Percentiles rank a stretch among this genome's conserved stretches.
Evolutionary conservation across 2,113 vertebrate species (phyloP).

Genomic region (Cheilinus undulatus): DNA sequence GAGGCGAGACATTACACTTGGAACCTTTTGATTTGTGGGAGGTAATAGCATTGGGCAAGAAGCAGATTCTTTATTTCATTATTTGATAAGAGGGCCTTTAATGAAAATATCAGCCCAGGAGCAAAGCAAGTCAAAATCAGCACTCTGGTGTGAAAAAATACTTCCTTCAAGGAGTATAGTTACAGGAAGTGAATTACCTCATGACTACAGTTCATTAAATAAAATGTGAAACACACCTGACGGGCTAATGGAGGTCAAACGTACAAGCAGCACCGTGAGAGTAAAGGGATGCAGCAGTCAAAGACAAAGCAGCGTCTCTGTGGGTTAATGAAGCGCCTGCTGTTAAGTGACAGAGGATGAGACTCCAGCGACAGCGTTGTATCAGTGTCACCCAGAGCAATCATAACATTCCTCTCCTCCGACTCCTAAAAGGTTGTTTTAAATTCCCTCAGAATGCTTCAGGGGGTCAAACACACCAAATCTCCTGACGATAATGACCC

Average conservation of each 20-base stretch:
- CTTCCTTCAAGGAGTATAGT: slow-evolving; percentile 67
- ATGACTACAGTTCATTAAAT: slow-evolving; percentile 78
- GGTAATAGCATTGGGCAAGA: slow-evolving; percentile 78
- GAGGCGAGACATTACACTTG: slow-evolving; percentile 77
- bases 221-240: slow-evolving; percentile 78
- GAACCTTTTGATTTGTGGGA: slow-evolving; percentile 79
- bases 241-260: slow-evolving; percentile 78
- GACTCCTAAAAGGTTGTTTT: slow-evolving; percentile 61
- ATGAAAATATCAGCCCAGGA: slow-evolving; percentile 85
- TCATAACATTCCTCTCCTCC: slow-evolving; percentile 76
- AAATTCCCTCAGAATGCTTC: slow-evolving; percentile 75
- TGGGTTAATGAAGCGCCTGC: slow-evolving; percentile 67
- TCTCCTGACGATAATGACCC: slow-evolving; percentile 74
- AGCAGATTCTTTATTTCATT: slow-evolving; percentile 84
- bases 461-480: slow-evolving; percentile 78
- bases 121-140: slow-evolving; percentile 74
- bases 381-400: slow-evolving; percentile 70
- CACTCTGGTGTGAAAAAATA: slow-evolving; percentile 61
- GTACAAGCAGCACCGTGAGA: slow-evolving; percentile 56
- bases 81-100: slow-evolving; percentile 85
- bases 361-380: slow-evolving; percentile 50
- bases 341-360: slow-evolving; percentile 41
- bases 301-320: slow-evolving; percentile 69
- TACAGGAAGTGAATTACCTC: slow-evolving; percentile 70
- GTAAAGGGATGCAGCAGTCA: slow-evolving; percentile 62